Evolutionary conservation across 2,797 vertebrate species (phyloP).

Genomic region (Discoglossus pictus): DNA sequence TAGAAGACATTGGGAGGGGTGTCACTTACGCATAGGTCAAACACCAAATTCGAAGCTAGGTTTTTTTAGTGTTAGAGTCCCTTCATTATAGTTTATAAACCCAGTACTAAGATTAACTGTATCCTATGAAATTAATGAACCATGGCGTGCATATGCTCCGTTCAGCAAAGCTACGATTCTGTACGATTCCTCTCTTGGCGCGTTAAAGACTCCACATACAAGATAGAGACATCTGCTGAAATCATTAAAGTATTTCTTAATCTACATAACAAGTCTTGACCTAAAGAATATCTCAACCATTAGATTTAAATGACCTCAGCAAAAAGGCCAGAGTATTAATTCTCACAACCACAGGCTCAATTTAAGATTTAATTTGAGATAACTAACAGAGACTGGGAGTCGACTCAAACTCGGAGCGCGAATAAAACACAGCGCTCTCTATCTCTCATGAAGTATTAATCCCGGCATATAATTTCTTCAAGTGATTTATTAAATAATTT

Average conservation of each 20-base stretch:
- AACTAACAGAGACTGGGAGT: slow-evolving; percentile 74
- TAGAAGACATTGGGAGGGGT: no score
- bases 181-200: slow-evolving; percentile 25
- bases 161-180: slow-evolving; percentile 3
- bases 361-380: slow-evolving; percentile 85
- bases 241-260: slow-evolving; percentile 73
- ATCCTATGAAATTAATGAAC: slow-evolving; percentile 10
- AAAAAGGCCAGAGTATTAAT: slow-evolving; percentile 76
- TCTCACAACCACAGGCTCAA: slow-evolving; percentile 76
- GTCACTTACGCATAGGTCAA: no score
- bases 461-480: slow-evolving; percentile 62
- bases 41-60: no score
- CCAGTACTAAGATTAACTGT: slow-evolving; percentile 10
- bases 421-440: slow-evolving; percentile 69
- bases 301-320: slow-evolving; percentile 76
- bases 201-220: slow-evolving; percentile 56
- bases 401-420: slow-evolving; percentile 74
- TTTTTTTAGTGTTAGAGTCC: no score
- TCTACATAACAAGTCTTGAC: slow-evolving; percentile 68
- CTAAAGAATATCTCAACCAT: slow-evolving; percentile 71
- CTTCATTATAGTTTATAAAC: no score
- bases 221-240: slow-evolving; percentile 69
- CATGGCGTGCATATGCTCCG: not conserved
- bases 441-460: slow-evolving; percentile 72
- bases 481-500: slow-evolving; percentile 71